Evolutionary conservation across 2,888 invertebrate genomes (phyloP).

Genomic region (Oscheius sp.): DNA sequence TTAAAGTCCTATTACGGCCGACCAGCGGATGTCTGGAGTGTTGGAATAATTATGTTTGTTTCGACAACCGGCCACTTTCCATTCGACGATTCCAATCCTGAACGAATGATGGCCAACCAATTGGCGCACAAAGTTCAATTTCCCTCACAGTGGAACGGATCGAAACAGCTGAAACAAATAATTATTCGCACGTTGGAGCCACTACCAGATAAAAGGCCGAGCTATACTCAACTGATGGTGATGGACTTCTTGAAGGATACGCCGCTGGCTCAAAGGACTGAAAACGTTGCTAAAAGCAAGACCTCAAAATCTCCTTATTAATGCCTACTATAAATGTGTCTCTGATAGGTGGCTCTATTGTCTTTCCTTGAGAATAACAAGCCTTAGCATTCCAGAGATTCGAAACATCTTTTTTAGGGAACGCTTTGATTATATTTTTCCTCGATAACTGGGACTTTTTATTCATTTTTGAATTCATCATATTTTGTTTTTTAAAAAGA

Average conservation of each 20-base stretch:
- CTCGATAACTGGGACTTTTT: no score
- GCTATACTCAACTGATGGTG: neutral
- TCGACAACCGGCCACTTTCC: slow-evolving; percentile 74
- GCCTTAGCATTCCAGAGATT: no score
- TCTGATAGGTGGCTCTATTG: no score
- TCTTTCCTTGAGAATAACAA: no score
- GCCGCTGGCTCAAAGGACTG: no score
- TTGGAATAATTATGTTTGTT: slow-evolving; percentile 81
- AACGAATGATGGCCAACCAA: slow-evolving; percentile 28
- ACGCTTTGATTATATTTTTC: no score
- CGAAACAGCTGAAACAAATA: neutral
- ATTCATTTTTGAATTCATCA: no score
- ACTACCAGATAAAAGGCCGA: neutral
- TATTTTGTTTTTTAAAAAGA: no score
- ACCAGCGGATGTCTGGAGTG: slow-evolving; percentile 81
- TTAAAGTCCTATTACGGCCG: slow-evolving; percentile 75
- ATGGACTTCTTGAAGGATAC: neutral
- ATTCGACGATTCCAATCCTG: slow-evolving; percentile 57
- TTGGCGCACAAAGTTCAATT: neutral
- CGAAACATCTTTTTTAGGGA: no score
- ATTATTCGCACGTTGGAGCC: neutral
- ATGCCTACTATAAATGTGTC: no score
- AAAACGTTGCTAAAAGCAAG: no score
- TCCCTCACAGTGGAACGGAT: slow-evolving; percentile 6
- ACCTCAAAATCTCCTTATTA: no score